Evolutionary conservation across 2,888 invertebrate species (phyloP).

Genomic region (Folsomia manolachei): DNA sequence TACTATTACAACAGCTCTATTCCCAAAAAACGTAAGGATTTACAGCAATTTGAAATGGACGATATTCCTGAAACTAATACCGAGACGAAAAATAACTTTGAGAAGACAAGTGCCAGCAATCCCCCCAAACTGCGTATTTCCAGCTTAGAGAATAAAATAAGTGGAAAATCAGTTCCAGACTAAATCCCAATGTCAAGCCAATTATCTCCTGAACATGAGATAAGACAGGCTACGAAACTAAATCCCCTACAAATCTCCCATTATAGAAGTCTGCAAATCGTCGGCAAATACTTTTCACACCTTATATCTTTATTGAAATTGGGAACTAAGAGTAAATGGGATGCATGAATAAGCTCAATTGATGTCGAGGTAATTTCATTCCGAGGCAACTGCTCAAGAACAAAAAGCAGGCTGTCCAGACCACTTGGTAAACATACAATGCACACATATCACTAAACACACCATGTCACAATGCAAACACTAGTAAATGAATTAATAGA

Average conservation of each 20-base stretch:
- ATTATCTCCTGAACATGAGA: constrained; percentile 1
- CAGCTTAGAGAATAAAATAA: neutral
- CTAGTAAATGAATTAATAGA: too few relatives aligned
- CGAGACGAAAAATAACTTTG: neutral
- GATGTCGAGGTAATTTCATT: too few relatives aligned
- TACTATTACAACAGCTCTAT: too few relatives aligned
- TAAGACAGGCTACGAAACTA: neutral
- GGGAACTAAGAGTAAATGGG: neutral
- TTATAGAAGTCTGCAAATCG: neutral
- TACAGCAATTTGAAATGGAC: constrained; percentile 1
- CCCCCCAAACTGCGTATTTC: neutral
- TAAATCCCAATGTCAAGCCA: neutral
- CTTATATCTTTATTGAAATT: neutral
- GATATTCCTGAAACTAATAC: constrained; percentile 1
- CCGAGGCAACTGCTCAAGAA: too few relatives aligned
- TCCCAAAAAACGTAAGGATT: neutral
- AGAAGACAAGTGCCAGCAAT: neutral
- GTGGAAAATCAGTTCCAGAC: neutral
- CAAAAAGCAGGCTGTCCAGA: too few relatives aligned
- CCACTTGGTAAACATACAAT: too few relatives aligned
- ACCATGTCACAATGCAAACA: too few relatives aligned
- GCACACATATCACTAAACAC: too few relatives aligned
- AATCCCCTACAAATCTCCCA: too few relatives aligned
- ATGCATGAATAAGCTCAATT: too few relatives aligned
- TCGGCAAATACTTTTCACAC: neutral